These are phyloP conservation scores for Bolborhynchus lineola DNA, from an alignment of 2,113 vertebrate genomes.

Conservation along the genomic window DNA sequence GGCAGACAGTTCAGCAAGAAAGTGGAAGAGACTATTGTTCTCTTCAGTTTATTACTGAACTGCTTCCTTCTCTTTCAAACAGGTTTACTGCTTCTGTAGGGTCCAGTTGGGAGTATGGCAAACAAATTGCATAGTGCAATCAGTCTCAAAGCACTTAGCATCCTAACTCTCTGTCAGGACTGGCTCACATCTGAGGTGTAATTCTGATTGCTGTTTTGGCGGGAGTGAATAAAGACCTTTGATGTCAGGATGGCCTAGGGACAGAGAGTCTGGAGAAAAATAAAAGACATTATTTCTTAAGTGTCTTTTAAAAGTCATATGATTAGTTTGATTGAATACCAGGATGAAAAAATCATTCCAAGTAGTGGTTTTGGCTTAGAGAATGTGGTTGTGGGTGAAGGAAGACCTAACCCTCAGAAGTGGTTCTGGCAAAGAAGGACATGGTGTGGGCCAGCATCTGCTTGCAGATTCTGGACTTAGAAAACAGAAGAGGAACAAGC, in stretches of 20 bases:
- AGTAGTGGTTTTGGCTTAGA: background rate
- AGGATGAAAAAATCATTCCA: background rate
- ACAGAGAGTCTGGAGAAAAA: background rate
- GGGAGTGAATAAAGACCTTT: background rate
- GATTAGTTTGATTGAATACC: background rate
- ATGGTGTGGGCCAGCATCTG: accelerated
- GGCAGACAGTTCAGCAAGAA: background rate
- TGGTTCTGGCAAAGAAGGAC: background rate
- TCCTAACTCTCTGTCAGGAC: background rate
- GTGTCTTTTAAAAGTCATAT: background rate
- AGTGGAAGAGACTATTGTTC: background rate
- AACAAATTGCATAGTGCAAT: background rate
- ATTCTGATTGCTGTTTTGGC: background rate
- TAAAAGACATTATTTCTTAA: background rate
- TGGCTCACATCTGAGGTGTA: background rate
- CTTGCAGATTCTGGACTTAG: background rate
- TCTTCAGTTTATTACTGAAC: background rate
- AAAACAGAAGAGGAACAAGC: background rate
- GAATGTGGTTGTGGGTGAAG: background rate
- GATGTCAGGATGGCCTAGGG: background rate
- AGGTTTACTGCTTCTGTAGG: background rate
- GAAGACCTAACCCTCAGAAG: background rate
- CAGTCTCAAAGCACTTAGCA: background rate
- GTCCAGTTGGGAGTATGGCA: background rate
- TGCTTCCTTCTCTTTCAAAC: background rate